Percentiles rank a stretch among this genome's conserved stretches.
Conservation (phyloP, 2,888 invertebrate species). For the Saturnia pavonia region DNA sequence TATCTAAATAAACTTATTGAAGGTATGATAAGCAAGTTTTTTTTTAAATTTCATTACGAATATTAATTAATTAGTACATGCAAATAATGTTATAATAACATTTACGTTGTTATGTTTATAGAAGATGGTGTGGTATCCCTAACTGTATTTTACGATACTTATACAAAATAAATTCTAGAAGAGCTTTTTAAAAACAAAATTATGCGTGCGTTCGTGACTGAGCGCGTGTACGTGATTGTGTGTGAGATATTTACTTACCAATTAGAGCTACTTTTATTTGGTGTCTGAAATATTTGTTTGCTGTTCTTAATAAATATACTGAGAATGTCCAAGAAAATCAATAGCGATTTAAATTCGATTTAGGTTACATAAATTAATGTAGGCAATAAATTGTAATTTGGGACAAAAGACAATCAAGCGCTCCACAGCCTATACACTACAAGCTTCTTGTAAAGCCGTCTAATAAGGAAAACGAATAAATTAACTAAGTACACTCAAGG, state of each 20-base stretch:
- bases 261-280: too few relatives aligned
- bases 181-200: too few relatives aligned
- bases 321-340: slow-evolving; percentile 1
- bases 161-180: neutral
- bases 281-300: neutral
- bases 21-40: too few relatives aligned
- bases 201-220: too few relatives aligned
- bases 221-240: too few relatives aligned
- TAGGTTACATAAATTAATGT: slow-evolving; percentile 9
- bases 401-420: slow-evolving; percentile 11
- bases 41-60: too few relatives aligned
- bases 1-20: too few relatives aligned
- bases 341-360: neutral
- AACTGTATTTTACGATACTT: slow-evolving; percentile 14
- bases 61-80: too few relatives aligned
- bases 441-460: neutral
- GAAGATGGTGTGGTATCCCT: neutral
- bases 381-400: slow-evolving; percentile 1
- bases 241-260: too few relatives aligned
- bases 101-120: neutral
- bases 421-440: neutral
- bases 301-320: neutral
- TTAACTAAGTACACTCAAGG: neutral
- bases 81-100: too few relatives aligned
- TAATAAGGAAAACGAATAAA: neutral